Evolutionary conservation across 2,888 invertebrate species (phyloP).

Genomic region (Pilophorus perplexus): DNA sequence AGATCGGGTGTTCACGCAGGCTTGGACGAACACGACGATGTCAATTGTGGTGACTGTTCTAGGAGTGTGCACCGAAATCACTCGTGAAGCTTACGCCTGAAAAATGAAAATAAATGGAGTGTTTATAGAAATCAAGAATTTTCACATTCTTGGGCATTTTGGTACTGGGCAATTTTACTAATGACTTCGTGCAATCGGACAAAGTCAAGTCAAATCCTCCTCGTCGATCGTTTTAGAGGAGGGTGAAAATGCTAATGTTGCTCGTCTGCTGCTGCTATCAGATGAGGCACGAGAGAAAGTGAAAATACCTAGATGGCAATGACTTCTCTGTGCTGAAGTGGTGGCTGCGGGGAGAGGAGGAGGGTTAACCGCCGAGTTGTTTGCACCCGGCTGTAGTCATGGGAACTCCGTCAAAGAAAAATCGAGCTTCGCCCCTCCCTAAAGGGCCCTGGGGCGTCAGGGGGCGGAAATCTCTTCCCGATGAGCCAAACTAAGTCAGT

Average conservation of each 20-base stretch:
- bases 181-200: no score
- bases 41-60: slow-evolving; percentile 18
- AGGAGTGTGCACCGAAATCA: slow-evolving; percentile 28
- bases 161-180: no score
- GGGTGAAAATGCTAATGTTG: not conserved
- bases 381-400: not conserved
- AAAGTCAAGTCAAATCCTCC: no score
- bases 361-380: no score
- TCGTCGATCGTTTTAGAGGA: not conserved
- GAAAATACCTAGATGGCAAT: slow-evolving; percentile 25
- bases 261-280: not conserved
- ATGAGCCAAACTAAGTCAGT: slow-evolving; percentile 18
- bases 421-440: not conserved
- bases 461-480: not conserved
- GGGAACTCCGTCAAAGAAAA: slow-evolving; percentile 10
- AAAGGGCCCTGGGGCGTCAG: not conserved
- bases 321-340: slow-evolving; percentile 1
- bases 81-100: slow-evolving; percentile 23
- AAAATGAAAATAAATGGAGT: no score
- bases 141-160: not conserved
- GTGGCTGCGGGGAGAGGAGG: no score
- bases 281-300: slow-evolving; percentile 25
- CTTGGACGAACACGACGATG: slow-evolving; percentile 29
- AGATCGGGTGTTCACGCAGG: slow-evolving; percentile 11
- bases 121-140: no score